Percentiles rank a stretch among this genome's conserved stretches.
These are phyloP conservation scores for Poliocrania exsul DNA, from an alignment of 2,797 vertebrate species.

Conservation along the genomic window DNA sequence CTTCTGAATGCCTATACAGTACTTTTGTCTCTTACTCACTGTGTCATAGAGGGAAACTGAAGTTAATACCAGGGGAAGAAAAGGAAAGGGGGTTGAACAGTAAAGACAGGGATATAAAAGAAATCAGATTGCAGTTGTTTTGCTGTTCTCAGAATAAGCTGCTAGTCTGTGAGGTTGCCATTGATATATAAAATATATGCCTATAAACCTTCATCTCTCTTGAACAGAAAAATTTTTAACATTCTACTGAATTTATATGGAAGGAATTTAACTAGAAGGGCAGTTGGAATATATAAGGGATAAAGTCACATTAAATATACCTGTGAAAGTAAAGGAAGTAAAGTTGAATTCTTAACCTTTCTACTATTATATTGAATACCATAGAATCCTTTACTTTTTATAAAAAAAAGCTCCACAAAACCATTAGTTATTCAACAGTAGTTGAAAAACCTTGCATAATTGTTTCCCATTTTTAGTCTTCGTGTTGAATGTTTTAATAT, in stretches of 20 bases:
- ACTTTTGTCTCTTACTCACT: background rate
- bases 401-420: background rate
- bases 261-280: background rate
- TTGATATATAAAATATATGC: background rate
- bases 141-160: background rate
- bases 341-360: background rate
- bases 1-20: background rate
- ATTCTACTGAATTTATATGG: background rate
- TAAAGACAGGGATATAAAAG: background rate
- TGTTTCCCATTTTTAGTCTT: background rate
- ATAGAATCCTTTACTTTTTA: background rate
- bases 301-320: background rate
- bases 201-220: background rate
- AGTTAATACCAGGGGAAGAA: background rate
- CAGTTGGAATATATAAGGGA: background rate
- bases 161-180: background rate
- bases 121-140: background rate
- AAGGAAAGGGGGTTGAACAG: fast-evolving
- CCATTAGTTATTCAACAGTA: background rate
- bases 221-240: background rate
- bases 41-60: background rate
- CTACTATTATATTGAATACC: background rate
- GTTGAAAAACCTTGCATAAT: background rate
- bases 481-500: background rate
- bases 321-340: background rate